A percentile compares a stretch with the other conserved stretches of the same genome.
These are phyloP conservation scores for Loriculus beryllinus DNA, from an alignment of 2,797 vertebrate genomes.

Conservation along the genomic window DNA sequence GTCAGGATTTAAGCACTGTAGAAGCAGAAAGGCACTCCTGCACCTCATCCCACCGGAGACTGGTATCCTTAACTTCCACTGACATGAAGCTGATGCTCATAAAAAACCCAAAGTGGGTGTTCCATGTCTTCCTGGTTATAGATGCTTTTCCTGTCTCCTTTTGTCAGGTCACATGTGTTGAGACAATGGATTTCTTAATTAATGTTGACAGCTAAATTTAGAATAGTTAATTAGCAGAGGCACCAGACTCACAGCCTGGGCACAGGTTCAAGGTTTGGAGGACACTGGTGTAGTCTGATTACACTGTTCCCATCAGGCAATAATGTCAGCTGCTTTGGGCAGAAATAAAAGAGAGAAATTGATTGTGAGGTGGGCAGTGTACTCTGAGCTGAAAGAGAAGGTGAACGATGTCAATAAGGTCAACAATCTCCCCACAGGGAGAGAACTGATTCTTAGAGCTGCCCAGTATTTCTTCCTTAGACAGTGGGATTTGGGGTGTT, in stretches of 20 bases:
- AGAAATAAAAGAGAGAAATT: slow-evolving; percentile 35
- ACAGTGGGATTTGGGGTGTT: not conserved
- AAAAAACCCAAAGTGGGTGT: not conserved
- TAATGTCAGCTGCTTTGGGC: not conserved
- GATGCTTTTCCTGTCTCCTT: slow-evolving; percentile 12
- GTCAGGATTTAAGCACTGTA: not conserved
- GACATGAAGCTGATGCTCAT: not conserved
- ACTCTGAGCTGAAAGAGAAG: not conserved
- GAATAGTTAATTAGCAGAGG: slow-evolving; percentile 43
- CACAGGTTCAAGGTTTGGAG: slow-evolving; percentile 57
- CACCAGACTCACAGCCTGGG: slow-evolving; percentile 36
- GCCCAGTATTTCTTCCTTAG: not conserved
- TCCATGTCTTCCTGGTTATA: not conserved
- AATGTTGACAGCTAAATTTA: slow-evolving; percentile 55
- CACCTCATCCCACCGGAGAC: not conserved
- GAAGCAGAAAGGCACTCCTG: not conserved
- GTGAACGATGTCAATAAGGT: not conserved
- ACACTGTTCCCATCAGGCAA: not conserved
- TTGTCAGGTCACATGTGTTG: slow-evolving; percentile 39
- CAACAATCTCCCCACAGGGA: not conserved
- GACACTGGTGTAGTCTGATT: slow-evolving; percentile 10
- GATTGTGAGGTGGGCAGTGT: not conserved
- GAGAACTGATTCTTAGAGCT: not conserved
- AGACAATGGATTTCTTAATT: slow-evolving; percentile 54
- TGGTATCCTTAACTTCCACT: not conserved